These are phyloP conservation scores for Nycteola revayana DNA, from an alignment of 2,888 invertebrate species.

Conservation along the genomic window DNA sequence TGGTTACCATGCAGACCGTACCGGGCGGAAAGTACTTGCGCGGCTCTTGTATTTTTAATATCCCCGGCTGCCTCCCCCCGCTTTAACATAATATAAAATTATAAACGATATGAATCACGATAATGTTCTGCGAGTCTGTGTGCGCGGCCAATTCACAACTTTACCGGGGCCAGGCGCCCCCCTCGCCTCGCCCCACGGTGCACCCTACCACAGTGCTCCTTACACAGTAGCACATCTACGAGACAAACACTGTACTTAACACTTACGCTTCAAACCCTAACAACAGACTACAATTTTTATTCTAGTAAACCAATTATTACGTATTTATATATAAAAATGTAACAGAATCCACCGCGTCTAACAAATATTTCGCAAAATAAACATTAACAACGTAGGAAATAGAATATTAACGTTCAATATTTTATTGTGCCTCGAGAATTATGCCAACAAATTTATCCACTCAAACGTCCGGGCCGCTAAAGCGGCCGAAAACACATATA, in stretches of 20 bases:
- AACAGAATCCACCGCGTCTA: no score
- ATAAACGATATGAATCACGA: constrained; percentile 81
- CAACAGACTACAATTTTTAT: no score
- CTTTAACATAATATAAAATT: constrained; percentile 82
- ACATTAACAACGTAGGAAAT: no score
- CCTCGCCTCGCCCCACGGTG: constrained; percentile 40
- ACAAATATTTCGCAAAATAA: no score
- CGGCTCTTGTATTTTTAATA: constrained; percentile 78
- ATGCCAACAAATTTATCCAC: no score
- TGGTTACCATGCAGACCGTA: constrained; percentile 70
- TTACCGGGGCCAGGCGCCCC: constrained; percentile 50
- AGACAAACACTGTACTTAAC: constrained; percentile 7
- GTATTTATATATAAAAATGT: no score
- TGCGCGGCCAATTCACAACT: constrained; percentile 78
- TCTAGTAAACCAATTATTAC: no score
- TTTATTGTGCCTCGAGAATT: no score
- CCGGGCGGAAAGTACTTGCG: constrained; percentile 59
- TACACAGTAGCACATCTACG: constrained; percentile 22
- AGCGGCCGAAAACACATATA: no score
- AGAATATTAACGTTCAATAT: not conserved
- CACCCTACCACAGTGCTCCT: constrained; percentile 32
- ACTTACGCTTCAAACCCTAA: no score
- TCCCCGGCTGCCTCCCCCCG: constrained; percentile 57
- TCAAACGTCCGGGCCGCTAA: no score
- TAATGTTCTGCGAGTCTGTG: constrained; percentile 72